These are phyloP conservation scores for Parambassis ranga DNA, from an alignment of 2,797 vertebrate genomes.

Conservation along the genomic window DNA sequence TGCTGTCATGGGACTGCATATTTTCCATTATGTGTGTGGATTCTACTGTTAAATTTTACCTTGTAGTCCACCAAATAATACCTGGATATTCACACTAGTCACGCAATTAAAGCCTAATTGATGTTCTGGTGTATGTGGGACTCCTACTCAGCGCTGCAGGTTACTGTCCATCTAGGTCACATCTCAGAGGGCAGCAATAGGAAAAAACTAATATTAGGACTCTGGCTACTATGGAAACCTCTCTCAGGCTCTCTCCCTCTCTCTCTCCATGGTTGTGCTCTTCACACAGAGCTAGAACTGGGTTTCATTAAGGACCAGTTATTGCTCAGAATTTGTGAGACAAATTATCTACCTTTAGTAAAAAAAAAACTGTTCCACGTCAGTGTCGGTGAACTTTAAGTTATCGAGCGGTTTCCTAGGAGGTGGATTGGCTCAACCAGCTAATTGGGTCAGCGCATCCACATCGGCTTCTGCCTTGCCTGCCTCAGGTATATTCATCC, in stretches of 20 bases:
- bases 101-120: not conserved
- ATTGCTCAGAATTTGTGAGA: no score
- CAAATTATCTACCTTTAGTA: not conserved
- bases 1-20: no score
- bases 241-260: not conserved
- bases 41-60: not conserved
- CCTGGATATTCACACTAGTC: not conserved
- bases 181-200: constrained; percentile 19
- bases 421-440: constrained; percentile 8
- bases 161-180: constrained; percentile 38
- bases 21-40: no score
- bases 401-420: constrained; percentile 18
- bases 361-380: not conserved
- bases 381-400: not conserved
- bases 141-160: not conserved
- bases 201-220: constrained; percentile 8
- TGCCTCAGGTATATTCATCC: constrained; percentile 39
- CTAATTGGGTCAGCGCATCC: constrained; percentile 44
- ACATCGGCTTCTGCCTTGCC: constrained; percentile 46
- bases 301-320: not conserved
- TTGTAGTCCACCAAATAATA: not conserved
- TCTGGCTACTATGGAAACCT: constrained; percentile 1
- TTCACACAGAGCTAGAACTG: not conserved
- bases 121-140: not conserved
- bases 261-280: not conserved